A percentile compares a stretch with the other conserved stretches of the same genome.
phyloP scores from a whole-genome alignment of 2,797 vertebrate species.

The Semaprochilodus insignis region DNA sequence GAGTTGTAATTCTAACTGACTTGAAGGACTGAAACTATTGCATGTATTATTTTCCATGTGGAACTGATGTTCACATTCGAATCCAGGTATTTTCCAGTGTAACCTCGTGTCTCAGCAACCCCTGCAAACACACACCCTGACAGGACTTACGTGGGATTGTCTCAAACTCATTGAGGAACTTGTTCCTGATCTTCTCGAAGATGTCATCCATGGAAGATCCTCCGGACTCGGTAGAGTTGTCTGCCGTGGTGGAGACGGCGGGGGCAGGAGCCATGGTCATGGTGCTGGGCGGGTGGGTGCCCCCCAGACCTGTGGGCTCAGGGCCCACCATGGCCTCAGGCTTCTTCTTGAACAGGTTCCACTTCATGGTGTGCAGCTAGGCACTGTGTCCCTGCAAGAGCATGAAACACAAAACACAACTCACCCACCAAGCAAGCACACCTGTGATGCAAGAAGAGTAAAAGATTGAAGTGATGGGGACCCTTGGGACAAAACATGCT shows the following conservation, averaged over 20 bases:
- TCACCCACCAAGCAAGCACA: neutral
- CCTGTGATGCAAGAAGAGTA: neutral
- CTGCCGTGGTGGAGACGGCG: constrained; percentile 70
- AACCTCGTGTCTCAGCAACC: neutral
- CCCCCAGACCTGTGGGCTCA: constrained; percentile 71
- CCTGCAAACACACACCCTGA: neutral
- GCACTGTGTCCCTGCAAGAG: constrained; percentile 53
- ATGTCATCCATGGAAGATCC: constrained; percentile 84
- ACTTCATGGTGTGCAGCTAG: constrained; percentile 64
- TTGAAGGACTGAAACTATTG: no score
- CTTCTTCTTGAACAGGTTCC: constrained; percentile 78
- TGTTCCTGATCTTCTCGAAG: constrained; percentile 89
- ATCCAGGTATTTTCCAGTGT: no score
- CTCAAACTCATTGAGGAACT: constrained; percentile 94
- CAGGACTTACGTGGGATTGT: constrained; percentile 91
- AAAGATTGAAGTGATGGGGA: neutral
- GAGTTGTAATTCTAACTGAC: no score
- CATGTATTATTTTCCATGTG: no score
- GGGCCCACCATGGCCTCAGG: constrained; percentile 79
- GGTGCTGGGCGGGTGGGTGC: constrained; percentile 61
- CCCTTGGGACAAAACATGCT: neutral
- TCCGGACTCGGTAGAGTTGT: constrained; percentile 84
- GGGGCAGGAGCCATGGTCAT: constrained; percentile 71
- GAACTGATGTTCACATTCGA: no score
- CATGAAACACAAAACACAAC: neutral